Conservation (phyloP, 2,113 vertebrate genomes). For the Tetrao urogallus region DNA sequence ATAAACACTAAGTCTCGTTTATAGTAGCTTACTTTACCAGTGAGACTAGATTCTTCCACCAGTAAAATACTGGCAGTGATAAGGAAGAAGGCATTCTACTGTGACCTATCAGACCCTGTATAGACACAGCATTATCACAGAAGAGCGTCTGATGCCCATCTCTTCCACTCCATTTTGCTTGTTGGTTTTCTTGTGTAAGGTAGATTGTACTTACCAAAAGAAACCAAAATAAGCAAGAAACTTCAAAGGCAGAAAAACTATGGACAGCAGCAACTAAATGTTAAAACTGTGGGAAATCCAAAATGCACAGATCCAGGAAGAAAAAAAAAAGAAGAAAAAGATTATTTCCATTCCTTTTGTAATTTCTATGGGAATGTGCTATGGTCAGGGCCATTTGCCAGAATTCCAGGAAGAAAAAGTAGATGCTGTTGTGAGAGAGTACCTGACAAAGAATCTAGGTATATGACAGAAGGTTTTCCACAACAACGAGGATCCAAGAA, state of each 20-base stretch:
- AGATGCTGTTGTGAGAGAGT: neutral
- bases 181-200: neutral
- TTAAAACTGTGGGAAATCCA: neutral
- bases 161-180: neutral
- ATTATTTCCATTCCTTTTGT: neutral
- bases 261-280: neutral
- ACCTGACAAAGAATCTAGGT: neutral
- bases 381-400: neutral
- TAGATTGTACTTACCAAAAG: neutral
- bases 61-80: neutral
- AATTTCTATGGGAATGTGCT: neutral
- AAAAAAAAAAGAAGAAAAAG: neutral
- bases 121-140: neutral
- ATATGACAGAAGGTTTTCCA: neutral
- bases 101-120: neutral
- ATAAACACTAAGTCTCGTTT: neutral
- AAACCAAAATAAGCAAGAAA: neutral
- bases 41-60: neutral
- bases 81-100: neutral
- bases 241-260: neutral
- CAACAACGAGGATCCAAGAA: neutral
- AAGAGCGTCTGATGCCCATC: neutral
- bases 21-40: neutral
- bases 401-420: neutral
- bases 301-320: neutral